Conservation (phyloP, 2,888 invertebrate species). For the Kryphioiulus occultus region DNA sequence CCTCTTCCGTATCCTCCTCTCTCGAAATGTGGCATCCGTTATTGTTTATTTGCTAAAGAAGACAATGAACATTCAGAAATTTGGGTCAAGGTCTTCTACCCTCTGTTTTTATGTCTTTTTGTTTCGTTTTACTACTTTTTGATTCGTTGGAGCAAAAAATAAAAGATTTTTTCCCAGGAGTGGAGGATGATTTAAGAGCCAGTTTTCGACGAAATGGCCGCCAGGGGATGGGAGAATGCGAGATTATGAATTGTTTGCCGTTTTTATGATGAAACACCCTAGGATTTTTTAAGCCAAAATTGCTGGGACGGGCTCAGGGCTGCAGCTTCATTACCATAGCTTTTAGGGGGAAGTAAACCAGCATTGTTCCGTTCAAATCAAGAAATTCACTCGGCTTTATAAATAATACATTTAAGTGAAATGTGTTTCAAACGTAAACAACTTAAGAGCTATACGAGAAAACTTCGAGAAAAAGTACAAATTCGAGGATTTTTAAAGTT, state of each 20-base stretch:
- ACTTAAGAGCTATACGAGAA: too few species aligned
- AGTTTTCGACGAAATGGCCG: neutral
- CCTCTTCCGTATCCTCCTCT: slow-evolving; percentile 21
- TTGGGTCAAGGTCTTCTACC: slow-evolving; percentile 29
- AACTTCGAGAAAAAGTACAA: too few species aligned
- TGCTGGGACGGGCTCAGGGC: neutral
- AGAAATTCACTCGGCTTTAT: neutral
- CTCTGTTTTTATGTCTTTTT: neutral
- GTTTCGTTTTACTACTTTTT: slow-evolving; percentile 26
- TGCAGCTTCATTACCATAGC: neutral
- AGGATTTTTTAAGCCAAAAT: neutral
- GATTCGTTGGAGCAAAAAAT: slow-evolving; percentile 17
- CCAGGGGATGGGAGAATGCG: neutral
- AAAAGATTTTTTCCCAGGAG: neutral
- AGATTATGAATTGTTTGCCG: neutral
- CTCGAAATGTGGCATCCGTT: slow-evolving; percentile 12
- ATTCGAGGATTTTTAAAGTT: too few species aligned
- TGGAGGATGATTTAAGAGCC: neutral
- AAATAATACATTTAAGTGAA: too few species aligned
- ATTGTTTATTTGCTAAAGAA: slow-evolving; percentile 27
- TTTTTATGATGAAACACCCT: neutral
- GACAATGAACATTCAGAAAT: slow-evolving; percentile 35
- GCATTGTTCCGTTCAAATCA: neutral
- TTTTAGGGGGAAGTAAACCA: neutral
- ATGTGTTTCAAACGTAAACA: too few species aligned